Conservation (phyloP, 1,140 invertebrate genomes). For the Lordiphosa clarofinis region DNA sequence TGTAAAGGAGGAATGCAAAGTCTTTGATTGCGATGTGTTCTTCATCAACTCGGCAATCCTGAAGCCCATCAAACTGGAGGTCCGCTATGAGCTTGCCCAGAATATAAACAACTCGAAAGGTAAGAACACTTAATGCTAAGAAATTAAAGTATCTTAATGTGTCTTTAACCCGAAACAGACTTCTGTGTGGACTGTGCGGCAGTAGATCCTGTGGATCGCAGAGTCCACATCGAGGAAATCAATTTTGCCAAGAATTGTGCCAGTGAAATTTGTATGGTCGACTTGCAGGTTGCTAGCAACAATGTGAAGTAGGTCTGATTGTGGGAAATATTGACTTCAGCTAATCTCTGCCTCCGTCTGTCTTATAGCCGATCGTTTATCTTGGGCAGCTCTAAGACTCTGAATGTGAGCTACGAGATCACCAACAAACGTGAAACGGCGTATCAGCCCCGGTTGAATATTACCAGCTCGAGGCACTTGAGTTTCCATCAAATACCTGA, state of each 20-base stretch:
- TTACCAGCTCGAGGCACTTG: conserved; percentile 71
- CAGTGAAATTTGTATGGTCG: conserved; percentile 78
- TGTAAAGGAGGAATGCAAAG: conserved; percentile 45
- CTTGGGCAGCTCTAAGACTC: conserved; percentile 73
- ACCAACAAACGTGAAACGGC: conserved; percentile 79
- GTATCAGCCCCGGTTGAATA: conserved; percentile 77
- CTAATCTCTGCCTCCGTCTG: background rate
- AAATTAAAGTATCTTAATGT: too few relatives aligned
- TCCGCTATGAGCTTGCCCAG: conserved; percentile 72
- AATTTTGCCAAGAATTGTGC: conserved; percentile 74
- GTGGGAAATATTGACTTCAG: too few relatives aligned
- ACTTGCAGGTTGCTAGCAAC: conserved; percentile 66
- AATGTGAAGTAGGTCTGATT: conserved; percentile 34
- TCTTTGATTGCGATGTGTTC: conserved; percentile 59
- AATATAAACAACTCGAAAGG: conserved; percentile 62
- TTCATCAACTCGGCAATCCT: conserved; percentile 77
- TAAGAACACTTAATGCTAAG: conserved; percentile 14
- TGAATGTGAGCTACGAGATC: conserved; percentile 73
- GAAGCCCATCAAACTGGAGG: conserved; percentile 77
- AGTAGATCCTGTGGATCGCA: conserved; percentile 73
- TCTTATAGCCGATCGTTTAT: conserved; percentile 60
- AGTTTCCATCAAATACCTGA: conserved; percentile 77
- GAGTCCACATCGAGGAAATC: conserved; percentile 59
- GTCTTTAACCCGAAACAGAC: conserved; percentile 11
- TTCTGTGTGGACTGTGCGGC: conserved; percentile 72